Percentiles rank a stretch among this genome's conserved stretches.
Evolutionary conservation across 2,888 invertebrate species (phyloP).

Genomic region (Cenopis cana): DNA sequence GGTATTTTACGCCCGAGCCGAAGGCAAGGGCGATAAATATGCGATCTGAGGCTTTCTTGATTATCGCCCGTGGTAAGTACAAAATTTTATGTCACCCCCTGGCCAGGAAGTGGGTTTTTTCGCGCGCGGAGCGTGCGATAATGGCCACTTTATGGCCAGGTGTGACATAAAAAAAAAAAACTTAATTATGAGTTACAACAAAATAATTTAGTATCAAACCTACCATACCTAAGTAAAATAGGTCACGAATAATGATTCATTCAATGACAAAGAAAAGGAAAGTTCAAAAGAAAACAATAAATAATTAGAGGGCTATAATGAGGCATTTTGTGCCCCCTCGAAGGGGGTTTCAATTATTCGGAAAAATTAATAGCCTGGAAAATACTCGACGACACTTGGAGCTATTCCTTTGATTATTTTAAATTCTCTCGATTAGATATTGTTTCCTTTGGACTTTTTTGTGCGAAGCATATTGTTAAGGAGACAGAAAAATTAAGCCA

Average conservation of each 20-base stretch:
- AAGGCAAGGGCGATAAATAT: too few relatives aligned
- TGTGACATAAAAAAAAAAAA: too few relatives aligned
- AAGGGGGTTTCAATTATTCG: conserved; percentile 22
- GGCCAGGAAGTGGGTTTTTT: too few relatives aligned
- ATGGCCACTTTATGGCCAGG: too few relatives aligned
- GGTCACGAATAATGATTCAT: not conserved
- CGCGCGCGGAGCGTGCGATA: too few relatives aligned
- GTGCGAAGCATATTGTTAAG: not conserved
- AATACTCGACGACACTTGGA: conserved; percentile 1
- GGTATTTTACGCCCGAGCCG: too few relatives aligned
- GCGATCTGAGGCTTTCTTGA: too few relatives aligned
- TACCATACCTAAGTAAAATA: conserved; percentile 3
- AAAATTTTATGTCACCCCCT: too few relatives aligned
- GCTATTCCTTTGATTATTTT: not conserved
- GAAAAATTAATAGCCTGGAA: conserved; percentile 33
- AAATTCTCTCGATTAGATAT: not conserved
- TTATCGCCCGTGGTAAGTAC: too few relatives aligned
- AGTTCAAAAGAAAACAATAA: conserved; percentile 23
- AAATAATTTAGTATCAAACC: too few relatives aligned
- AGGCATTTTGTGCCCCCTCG: conserved; percentile 8
- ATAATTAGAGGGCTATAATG: conserved; percentile 29
- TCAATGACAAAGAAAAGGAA: not conserved
- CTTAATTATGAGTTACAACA: not conserved
- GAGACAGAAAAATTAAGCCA: too few relatives aligned
- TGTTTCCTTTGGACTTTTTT: not conserved